A percentile compares a stretch with the other conserved stretches of the same genome.
Conservation (phyloP, 2,888 invertebrate species). For the Cantharis flavilabris region DNA sequence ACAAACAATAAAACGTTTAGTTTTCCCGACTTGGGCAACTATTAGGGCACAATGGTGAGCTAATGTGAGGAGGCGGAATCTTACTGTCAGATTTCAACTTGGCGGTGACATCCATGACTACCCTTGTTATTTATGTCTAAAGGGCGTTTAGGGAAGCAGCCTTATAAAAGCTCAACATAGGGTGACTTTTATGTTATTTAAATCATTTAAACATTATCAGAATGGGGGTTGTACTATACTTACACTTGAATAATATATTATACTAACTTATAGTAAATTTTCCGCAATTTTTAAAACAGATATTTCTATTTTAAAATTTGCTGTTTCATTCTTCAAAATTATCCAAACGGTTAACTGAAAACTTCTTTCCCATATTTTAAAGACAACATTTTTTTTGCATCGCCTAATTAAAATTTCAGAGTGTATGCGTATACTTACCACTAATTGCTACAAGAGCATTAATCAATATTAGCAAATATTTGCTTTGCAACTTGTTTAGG, state of each 20-base stretch:
- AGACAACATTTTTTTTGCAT: not conserved
- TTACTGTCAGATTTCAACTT: slow-evolving; percentile 34
- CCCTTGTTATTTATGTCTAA: slow-evolving; percentile 32
- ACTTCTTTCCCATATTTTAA: not conserved
- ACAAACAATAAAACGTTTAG: slow-evolving; percentile 25
- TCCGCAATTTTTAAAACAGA: not conserved
- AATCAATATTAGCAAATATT: not conserved
- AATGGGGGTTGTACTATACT: slow-evolving; percentile 20
- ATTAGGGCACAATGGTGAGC: slow-evolving; percentile 31
- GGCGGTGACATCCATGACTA: slow-evolving; percentile 31
- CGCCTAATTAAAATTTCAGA: not conserved
- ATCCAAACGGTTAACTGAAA: not conserved
- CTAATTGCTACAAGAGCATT: not conserved
- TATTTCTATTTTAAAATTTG: not conserved
- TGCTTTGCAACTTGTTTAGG: not conserved
- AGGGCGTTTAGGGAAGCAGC: slow-evolving; percentile 26
- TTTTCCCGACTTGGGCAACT: slow-evolving; percentile 25
- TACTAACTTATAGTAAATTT: not conserved
- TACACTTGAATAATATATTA: slow-evolving; percentile 21
- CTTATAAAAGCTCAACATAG: slow-evolving; percentile 26
- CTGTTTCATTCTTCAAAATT: not conserved
- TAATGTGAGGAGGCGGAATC: slow-evolving; percentile 29
- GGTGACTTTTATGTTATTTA: slow-evolving; percentile 27
- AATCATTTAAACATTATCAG: slow-evolving; percentile 29
- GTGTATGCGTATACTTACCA: not conserved